Conservation (phyloP, 2,888 invertebrate species). For the Enchytraeus crypticus region DNA sequence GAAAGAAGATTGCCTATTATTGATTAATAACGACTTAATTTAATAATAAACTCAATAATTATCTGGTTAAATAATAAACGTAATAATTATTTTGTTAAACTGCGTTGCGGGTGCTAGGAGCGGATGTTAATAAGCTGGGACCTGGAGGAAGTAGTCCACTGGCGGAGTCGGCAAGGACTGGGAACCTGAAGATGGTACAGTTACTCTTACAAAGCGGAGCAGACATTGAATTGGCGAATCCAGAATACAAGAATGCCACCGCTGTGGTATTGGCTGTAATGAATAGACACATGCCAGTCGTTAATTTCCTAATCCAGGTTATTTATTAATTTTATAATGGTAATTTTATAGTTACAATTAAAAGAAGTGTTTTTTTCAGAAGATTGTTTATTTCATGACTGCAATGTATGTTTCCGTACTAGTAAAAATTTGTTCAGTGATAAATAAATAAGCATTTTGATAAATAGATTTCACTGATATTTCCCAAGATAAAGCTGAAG, state of each 20-base stretch:
- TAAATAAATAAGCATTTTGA: not conserved
- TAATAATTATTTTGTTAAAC: too few relatives aligned
- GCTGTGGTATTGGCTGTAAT: slow-evolving; percentile 22
- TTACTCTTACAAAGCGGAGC: slow-evolving; percentile 20
- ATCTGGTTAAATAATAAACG: too few relatives aligned
- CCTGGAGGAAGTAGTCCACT: slow-evolving; percentile 22
- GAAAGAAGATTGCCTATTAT: too few relatives aligned
- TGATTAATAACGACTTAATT: too few relatives aligned
- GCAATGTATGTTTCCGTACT: too few relatives aligned
- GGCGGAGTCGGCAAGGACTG: slow-evolving; percentile 21
- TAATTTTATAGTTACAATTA: not conserved
- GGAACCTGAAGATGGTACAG: slow-evolving; percentile 21
- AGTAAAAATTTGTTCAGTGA: too few relatives aligned
- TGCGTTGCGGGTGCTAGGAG: slow-evolving; percentile 15
- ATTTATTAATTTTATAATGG: not conserved
- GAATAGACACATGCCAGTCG: slow-evolving; percentile 10
- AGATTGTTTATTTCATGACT: too few relatives aligned
- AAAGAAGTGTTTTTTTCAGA: too few relatives aligned
- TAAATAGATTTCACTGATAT: not conserved
- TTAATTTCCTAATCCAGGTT: slow-evolving; percentile 23
- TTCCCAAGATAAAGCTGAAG: too few relatives aligned
- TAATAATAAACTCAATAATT: too few relatives aligned
- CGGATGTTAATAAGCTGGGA: slow-evolving; percentile 22
- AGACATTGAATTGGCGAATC: slow-evolving; percentile 17
- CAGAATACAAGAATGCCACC: slow-evolving; percentile 23